These are phyloP conservation scores for Typhlomys cinereus DNA, from an alignment of 2,113 vertebrate genomes.

Conservation along the genomic window DNA sequence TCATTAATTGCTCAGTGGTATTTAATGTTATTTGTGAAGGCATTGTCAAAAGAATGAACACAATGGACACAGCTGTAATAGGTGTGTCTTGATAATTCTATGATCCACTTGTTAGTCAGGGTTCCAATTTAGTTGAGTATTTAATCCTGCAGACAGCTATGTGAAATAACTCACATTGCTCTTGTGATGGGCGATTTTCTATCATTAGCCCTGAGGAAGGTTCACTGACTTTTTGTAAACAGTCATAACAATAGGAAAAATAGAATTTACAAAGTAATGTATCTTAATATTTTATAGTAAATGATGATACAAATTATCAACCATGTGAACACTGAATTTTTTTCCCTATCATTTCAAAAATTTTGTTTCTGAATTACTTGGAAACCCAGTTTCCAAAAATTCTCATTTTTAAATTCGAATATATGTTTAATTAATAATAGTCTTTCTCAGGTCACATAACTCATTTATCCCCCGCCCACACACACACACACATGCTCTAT, in stretches of 20 bases:
- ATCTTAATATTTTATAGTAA: neutral
- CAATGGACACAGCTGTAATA: constrained; percentile 38
- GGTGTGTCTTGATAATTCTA: constrained; percentile 14
- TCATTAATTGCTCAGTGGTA: constrained; percentile 39
- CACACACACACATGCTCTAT: neutral
- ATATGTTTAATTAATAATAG: neutral
- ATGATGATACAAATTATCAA: neutral
- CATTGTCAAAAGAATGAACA: constrained; percentile 50
- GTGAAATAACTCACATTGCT: neutral
- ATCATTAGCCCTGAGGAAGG: neutral
- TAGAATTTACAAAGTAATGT: neutral
- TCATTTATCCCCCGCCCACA: neutral
- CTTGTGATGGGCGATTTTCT: neutral
- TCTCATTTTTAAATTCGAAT: neutral
- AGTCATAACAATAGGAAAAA: neutral
- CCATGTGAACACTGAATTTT: neutral
- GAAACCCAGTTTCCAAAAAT: neutral
- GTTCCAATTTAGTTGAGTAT: neutral
- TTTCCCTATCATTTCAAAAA: neutral
- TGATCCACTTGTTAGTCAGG: constrained; percentile 53
- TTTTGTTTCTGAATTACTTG: neutral
- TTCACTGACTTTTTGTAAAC: neutral
- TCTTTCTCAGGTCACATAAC: no score
- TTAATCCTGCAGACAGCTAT: constrained; percentile 7
- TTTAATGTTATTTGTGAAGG: constrained; percentile 52